Conservation (phyloP, 2,797 vertebrate genomes). For the Tadarida brasiliensis region DNA sequence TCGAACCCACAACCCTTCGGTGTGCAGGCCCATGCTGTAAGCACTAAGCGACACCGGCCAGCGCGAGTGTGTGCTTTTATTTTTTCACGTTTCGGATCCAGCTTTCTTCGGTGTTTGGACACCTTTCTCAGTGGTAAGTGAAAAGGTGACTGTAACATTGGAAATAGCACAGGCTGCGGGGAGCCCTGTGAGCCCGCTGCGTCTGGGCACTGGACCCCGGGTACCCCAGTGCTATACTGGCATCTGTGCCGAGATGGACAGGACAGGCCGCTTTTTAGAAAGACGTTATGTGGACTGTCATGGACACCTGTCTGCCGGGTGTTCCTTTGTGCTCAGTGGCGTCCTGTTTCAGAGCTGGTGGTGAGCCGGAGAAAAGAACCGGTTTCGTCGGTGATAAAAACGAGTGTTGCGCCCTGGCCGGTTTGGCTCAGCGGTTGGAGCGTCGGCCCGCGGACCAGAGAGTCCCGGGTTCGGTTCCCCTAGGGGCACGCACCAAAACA, state of each 20-base stretch:
- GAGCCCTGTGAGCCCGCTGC: constrained; percentile 33
- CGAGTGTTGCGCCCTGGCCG: too few species aligned
- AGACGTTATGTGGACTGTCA: constrained; percentile 41
- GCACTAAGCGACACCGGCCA: too few species aligned
- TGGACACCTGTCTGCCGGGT: background rate
- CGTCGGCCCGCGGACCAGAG: too few species aligned
- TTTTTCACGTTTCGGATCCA: background rate
- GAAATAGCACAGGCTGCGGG: constrained; percentile 58
- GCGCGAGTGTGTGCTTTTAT: background rate
- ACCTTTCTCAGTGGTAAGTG: constrained; percentile 74
- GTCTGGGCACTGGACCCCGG: too few species aligned
- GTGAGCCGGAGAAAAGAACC: constrained; percentile 71
- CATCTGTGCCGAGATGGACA: constrained; percentile 69
- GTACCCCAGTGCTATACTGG: constrained; percentile 69
- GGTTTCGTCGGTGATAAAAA: constrained; percentile 40
- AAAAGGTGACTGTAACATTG: constrained; percentile 63
- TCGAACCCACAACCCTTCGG: too few species aligned
- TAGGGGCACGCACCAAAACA: too few species aligned
- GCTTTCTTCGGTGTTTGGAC: constrained; percentile 46
- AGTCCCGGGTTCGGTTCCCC: too few species aligned
- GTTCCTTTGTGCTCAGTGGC: background rate
- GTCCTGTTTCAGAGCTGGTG: constrained; percentile 26
- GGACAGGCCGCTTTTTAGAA: constrained; percentile 74
- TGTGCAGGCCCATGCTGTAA: too few species aligned
- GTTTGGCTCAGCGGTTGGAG: too few species aligned